phyloP scores from a whole-genome alignment of 2,113 vertebrate species.

The Carettochelys insculpta region DNA sequence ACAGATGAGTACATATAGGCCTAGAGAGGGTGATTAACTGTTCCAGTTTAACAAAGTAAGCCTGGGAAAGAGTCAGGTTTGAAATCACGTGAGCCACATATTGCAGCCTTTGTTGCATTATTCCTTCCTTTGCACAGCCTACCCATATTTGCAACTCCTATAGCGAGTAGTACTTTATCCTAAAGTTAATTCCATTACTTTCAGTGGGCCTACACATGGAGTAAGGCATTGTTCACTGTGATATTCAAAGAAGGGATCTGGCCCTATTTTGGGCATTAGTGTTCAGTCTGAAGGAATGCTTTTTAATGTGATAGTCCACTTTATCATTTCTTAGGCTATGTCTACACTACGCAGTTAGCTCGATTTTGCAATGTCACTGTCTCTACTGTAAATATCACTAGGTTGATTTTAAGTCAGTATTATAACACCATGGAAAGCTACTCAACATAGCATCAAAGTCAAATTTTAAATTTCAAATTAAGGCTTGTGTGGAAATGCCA shows the following conservation, averaged over 20 bases:
- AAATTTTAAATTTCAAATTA: too few species aligned
- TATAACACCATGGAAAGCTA: too few species aligned
- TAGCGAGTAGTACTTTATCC: neutral
- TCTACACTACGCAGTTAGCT: too few species aligned
- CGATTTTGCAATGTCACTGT: too few species aligned
- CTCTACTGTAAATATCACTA: too few species aligned
- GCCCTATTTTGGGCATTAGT: neutral
- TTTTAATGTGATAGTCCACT: neutral
- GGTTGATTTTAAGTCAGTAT: too few species aligned
- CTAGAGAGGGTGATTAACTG: neutral
- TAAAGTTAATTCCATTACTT: neutral
- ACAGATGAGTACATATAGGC: neutral
- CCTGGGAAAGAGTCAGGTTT: neutral
- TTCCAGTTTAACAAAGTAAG: neutral
- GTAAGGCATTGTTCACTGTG: neutral
- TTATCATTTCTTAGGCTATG: neutral
- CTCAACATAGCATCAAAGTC: too few species aligned
- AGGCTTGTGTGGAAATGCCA: too few species aligned
- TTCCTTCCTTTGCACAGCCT: neutral
- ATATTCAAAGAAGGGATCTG: neutral
- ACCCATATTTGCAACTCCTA: neutral
- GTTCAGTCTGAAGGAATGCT: neutral
- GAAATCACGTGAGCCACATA: neutral
- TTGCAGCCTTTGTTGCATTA: neutral
- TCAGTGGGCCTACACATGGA: neutral